These are phyloP conservation scores for Nannobrachium achirus DNA, from an alignment of 2,113 vertebrate species.

Conservation along the genomic window DNA sequence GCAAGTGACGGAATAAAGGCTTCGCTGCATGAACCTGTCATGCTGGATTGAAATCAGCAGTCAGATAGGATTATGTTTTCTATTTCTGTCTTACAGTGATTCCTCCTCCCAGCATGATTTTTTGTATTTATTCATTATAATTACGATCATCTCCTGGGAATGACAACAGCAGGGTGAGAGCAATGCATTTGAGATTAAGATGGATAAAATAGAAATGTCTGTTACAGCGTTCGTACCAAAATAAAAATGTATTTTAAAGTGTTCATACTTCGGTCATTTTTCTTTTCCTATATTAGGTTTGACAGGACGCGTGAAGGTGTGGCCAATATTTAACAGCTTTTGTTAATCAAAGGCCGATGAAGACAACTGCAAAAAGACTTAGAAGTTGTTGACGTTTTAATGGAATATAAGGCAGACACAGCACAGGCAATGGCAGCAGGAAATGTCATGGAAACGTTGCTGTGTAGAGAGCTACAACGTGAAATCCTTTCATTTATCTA, in stretches of 20 bases:
- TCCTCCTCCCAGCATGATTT: constrained; percentile 1
- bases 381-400: too few species aligned
- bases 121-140: neutral
- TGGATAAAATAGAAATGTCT: constrained; percentile 17
- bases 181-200: constrained; percentile 23
- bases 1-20: neutral
- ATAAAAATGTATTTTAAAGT: constrained; percentile 10
- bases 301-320: neutral
- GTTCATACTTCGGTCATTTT: neutral
- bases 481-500: too few species aligned
- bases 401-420: too few species aligned
- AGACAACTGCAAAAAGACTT: neutral
- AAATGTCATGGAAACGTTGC: neutral
- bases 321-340: neutral
- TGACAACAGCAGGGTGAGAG: neutral
- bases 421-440: neutral
- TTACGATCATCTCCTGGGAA: too few species aligned
- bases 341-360: neutral
- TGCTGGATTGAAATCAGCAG: neutral
- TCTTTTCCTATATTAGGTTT: neutral
- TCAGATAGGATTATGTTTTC: constrained; percentile 26
- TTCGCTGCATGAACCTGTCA: constrained; percentile 2
- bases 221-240: neutral
- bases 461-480: neutral
- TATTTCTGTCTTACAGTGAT: constrained; percentile 20